phyloP scores from a whole-genome alignment of 2,888 invertebrate species.

The Leptinotarsa rubiginosa region DNA sequence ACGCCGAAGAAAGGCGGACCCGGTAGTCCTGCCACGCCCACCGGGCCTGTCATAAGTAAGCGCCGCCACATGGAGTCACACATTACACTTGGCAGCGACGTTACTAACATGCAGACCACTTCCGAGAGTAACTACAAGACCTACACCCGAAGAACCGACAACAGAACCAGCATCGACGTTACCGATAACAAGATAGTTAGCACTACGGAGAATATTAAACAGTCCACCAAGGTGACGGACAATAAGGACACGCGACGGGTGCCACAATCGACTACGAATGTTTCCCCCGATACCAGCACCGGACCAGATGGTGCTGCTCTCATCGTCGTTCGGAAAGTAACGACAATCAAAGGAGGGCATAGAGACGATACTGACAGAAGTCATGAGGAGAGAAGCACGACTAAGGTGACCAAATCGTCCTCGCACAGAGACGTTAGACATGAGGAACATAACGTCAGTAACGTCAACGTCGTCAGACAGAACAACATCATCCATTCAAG shows the following conservation, averaged over 20 bases:
- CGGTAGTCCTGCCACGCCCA: constrained; percentile 65
- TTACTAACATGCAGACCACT: constrained; percentile 69
- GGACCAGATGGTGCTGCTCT: constrained; percentile 70
- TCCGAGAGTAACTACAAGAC: constrained; percentile 71
- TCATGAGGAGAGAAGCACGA: constrained; percentile 47
- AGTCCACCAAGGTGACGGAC: constrained; percentile 38
- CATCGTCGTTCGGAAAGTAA: constrained; percentile 68
- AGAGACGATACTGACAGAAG: constrained; percentile 36
- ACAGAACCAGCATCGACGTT: constrained; percentile 42
- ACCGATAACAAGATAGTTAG: constrained; percentile 46
- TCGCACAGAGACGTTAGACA: constrained; percentile 61
- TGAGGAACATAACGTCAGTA: constrained; percentile 18
- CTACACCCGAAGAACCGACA: constrained; percentile 57
- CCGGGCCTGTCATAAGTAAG: constrained; percentile 66
- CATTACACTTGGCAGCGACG: constrained; percentile 73
- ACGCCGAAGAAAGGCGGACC: constrained; percentile 68
- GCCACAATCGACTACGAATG: constrained; percentile 51
- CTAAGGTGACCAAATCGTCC: constrained; percentile 55
- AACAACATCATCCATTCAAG: constrained; percentile 49
- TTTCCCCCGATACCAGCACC: constrained; percentile 64
- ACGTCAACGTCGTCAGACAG: constrained; percentile 34
- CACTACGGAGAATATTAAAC: constrained; percentile 14
- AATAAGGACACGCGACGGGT: constrained; percentile 41
- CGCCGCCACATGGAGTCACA: constrained; percentile 77
- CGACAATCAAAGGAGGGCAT: constrained; percentile 62